A percentile compares a stretch with the other conserved stretches of the same genome.
Conservation (phyloP, 2,797 vertebrate genomes). For the Sebastes iracundus region DNA sequence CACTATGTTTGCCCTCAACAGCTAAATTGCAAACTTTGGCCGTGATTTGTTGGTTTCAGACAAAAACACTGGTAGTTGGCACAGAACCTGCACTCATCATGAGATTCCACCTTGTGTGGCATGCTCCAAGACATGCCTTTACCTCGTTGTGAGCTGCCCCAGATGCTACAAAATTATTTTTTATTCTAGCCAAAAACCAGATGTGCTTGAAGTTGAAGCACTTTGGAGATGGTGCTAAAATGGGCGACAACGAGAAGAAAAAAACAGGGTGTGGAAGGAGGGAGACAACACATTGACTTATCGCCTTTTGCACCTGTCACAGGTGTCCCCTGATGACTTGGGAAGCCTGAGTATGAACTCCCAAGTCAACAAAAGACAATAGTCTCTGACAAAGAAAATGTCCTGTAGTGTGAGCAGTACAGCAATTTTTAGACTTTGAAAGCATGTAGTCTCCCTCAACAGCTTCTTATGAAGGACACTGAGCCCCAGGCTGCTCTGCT, state of each 20-base stretch:
- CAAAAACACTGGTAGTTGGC: neutral
- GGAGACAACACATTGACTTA: neutral
- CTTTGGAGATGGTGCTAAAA: neutral
- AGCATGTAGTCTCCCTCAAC: neutral
- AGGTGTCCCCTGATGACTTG: neutral
- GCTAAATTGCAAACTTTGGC: neutral
- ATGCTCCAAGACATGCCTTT: neutral
- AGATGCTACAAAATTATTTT: neutral
- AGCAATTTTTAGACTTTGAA: neutral
- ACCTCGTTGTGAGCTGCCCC: too few relatives aligned
- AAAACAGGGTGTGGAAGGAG: neutral
- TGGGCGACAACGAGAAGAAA: neutral
- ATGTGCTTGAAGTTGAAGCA: neutral
- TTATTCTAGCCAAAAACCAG: neutral
- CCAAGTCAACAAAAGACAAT: neutral
- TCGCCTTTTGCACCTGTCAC: neutral
- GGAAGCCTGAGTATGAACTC: neutral
- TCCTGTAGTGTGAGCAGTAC: neutral
- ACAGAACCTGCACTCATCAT: neutral
- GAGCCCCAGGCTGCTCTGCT: neutral
- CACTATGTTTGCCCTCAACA: neutral
- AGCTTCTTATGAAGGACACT: neutral
- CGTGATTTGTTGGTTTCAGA: neutral
- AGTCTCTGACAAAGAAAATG: neutral
- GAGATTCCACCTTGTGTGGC: neutral